These are phyloP conservation scores for Nemapogon koenigi DNA, from an alignment of 2,888 invertebrate genomes.

Conservation along the genomic window DNA sequence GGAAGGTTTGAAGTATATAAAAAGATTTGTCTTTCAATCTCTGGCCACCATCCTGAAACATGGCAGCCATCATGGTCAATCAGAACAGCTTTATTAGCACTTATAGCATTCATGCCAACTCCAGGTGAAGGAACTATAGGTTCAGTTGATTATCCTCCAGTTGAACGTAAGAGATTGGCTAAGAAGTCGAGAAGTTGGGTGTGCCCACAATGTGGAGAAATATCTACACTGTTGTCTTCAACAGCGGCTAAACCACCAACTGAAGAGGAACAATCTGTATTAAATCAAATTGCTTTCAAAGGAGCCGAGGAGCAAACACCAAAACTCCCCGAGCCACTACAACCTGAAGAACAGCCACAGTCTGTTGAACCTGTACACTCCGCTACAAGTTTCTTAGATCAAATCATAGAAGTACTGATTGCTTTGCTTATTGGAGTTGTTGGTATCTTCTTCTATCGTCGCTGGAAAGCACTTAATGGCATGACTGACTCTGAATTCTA, in stretches of 20 bases:
- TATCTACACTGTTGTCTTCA: slow-evolving; percentile 39
- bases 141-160: slow-evolving; percentile 85
- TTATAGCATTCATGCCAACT: slow-evolving; percentile 95
- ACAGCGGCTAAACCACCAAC: slow-evolving; percentile 55
- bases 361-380: slow-evolving; percentile 43
- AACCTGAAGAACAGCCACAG: slow-evolving; percentile 34
- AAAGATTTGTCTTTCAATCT: slow-evolving; percentile 95
- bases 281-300: slow-evolving; percentile 58
- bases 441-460: slow-evolving; percentile 50
- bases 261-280: slow-evolving; percentile 52
- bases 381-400: slow-evolving; percentile 44
- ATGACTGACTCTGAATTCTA: slow-evolving; percentile 37
- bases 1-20: slow-evolving; percentile 93
- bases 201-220: slow-evolving; percentile 50
- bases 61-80: slow-evolving; percentile 99
- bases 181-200: slow-evolving; percentile 67
- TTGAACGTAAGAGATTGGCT: slow-evolving; percentile 82
- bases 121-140: slow-evolving; percentile 90
- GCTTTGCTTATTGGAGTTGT: slow-evolving; percentile 50
- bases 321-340: slow-evolving; percentile 30
- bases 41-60: slow-evolving; percentile 96
- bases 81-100: slow-evolving; percentile 86
- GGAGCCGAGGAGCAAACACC: slow-evolving; percentile 49
- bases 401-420: slow-evolving; percentile 46
- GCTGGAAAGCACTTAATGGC: slow-evolving; percentile 38